These are phyloP conservation scores for Eueides isabella DNA, from an alignment of 1,140 invertebrate species.

Conservation along the genomic window DNA sequence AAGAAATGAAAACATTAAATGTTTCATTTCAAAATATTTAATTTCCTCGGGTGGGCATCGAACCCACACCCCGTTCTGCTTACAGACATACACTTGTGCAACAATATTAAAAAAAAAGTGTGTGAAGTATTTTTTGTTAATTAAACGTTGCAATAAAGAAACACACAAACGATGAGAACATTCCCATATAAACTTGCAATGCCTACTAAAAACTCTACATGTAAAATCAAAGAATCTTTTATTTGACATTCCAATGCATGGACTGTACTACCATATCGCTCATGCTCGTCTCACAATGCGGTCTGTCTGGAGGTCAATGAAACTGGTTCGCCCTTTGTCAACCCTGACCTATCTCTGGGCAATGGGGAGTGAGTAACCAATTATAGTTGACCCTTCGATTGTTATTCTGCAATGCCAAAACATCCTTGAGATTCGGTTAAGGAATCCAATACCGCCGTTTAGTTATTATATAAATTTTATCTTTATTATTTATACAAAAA, in stretches of 20 bases:
- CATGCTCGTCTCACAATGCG: conserved; percentile 22
- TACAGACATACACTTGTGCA: too few species aligned
- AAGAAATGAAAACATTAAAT: too few species aligned
- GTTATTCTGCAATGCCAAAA: conserved; percentile 13
- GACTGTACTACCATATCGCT: conserved; percentile 16
- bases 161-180: background rate
- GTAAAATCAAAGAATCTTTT: conserved; percentile 2
- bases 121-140: background rate
- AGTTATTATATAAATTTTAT: background rate
- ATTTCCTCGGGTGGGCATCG: too few species aligned
- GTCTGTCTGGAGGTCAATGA: conserved; percentile 56
- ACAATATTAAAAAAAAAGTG: too few species aligned
- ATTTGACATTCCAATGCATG: conserved; percentile 16
- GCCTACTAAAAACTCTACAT: background rate
- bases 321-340: conserved; percentile 52
- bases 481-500: background rate
- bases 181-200: background rate
- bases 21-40: too few species aligned
- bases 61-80: too few species aligned
- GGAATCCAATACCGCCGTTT: conserved; percentile 7
- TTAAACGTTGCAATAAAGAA: background rate
- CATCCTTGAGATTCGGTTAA: conserved; percentile 7
- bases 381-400: background rate
- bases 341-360: conserved; percentile 60
- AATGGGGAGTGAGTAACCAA: conserved; percentile 38